Evolutionary conservation across 2,888 invertebrate species (phyloP), one percentile per base, ranked within the genome.

Genomic region (Caenorhabditis sp.): DNA sequence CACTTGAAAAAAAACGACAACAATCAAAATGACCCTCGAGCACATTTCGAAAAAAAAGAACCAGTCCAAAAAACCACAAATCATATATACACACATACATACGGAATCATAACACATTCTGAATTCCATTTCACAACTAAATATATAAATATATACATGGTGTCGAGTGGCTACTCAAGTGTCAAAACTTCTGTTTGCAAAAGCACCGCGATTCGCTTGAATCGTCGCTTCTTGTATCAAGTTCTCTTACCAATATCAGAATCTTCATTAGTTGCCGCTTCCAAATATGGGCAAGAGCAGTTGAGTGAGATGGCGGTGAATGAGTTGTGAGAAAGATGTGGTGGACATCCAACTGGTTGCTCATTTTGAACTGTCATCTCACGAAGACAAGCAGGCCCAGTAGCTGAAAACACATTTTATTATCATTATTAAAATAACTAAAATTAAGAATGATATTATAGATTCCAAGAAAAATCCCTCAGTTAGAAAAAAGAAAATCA

Each of bases 341-440:
- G 84, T 31, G 84, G 84, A 69, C 84, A 84, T 53, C 79, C 82
- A 21, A 72, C 59, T 1, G 83, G 78, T 27, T 67, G 57, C 66
- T 82, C 84, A 60, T 79, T 78, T 65, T 83, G 83, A 20, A 83
- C 81, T 25, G 72, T 65, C 67, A 84, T 59, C 20, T 83, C 78
- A 8, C 78, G 70, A 49, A 84, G 67, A 65, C 84, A 84, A 31
- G 77, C 76, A 50, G 81, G 78, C 49, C 81, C 81, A 2, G 67
- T 66, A 12, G 59, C 73, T 73, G 73, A 27, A 71, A 71, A 27
- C 7, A 43, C 12, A 36, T n/a, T n/a, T n/a, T n/a, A n/a, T n/a
- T n/a, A n/a, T n/a, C n/a, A n/a, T n/a, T n/a, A n/a, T n/a, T n/a
- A n/a, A n/a, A n/a, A n/a, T n/a, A n/a, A n/a, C n/a, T n/a, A n/a